Conservation (phyloP, 1,140 invertebrate genomes). For the Glossosoma conforme region DNA sequence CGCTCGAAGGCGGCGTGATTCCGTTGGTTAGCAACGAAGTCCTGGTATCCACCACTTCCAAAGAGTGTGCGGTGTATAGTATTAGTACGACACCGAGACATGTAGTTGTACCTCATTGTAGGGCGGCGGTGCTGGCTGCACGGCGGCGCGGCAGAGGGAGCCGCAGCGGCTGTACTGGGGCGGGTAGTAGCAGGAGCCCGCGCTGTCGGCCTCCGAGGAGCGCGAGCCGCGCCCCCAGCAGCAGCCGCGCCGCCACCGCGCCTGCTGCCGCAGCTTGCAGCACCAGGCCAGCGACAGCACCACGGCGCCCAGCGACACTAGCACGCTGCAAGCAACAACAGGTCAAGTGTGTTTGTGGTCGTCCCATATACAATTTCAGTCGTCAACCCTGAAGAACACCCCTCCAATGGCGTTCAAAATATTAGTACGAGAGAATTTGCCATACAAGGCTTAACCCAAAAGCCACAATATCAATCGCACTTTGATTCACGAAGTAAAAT, state of each 20-base stretch:
- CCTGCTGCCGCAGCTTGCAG: slow-evolving; percentile 48
- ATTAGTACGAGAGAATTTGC: neutral
- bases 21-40: no score
- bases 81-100: neutral
- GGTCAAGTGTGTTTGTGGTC: neutral
- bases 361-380: neutral
- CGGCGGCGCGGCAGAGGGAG: slow-evolving; percentile 71
- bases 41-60: no score
- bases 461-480: no score
- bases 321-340: slow-evolving; percentile 25
- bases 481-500: no score
- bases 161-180: slow-evolving; percentile 74
- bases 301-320: slow-evolving; percentile 49
- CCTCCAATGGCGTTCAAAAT: neutral
- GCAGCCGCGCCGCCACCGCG: slow-evolving; percentile 49
- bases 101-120: slow-evolving; percentile 67
- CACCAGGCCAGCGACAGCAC: slow-evolving; percentile 63
- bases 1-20: no score
- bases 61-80: no score
- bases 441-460: neutral
- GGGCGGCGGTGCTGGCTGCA: slow-evolving; percentile 70
- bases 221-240: slow-evolving; percentile 38
- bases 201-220: slow-evolving; percentile 64
- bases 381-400: neutral
- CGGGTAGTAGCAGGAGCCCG: slow-evolving; percentile 69